Evolutionary conservation across 2,797 vertebrate genomes (phyloP).

Genomic region (Allobates femoralis): DNA sequence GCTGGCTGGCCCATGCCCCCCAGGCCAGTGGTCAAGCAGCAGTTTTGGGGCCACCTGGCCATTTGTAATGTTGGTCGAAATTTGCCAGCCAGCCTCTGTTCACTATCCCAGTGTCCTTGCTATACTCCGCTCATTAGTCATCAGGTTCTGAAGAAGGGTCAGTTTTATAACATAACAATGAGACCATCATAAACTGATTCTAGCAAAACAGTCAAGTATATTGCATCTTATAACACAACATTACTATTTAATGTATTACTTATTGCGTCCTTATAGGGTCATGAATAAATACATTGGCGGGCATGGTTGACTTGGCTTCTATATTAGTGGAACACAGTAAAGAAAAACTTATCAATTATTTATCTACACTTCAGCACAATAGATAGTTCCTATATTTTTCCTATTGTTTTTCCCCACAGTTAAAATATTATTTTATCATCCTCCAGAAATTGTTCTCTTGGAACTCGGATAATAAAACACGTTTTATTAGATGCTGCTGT

Average conservation of each 20-base stretch:
- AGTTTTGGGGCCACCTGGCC: no score
- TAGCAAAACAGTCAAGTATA: not conserved
- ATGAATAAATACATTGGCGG: constrained; percentile 28
- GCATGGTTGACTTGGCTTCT: not conserved
- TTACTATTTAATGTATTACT: constrained; percentile 35
- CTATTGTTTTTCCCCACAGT: constrained; percentile 52
- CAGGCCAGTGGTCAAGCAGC: no score
- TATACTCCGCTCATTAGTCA: not conserved
- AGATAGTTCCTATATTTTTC: constrained; percentile 44
- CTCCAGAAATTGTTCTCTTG: constrained; percentile 56
- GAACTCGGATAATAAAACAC: constrained; percentile 51
- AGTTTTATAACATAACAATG: not conserved
- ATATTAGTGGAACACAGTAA: constrained; percentile 14
- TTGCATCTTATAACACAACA: not conserved
- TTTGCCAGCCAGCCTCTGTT: no score
- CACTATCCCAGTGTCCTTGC: not conserved
- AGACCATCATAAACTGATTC: not conserved
- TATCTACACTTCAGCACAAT: constrained; percentile 31
- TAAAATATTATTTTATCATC: constrained; percentile 63
- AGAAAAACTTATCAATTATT: constrained; percentile 54
- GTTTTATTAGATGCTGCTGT: constrained; percentile 46
- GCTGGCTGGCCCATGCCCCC: no score
- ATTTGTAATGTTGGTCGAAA: no score
- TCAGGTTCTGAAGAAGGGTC: not conserved
- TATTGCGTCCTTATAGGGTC: not conserved